Percentiles rank a stretch among this genome's conserved stretches.
These are phyloP conservation scores for Pristionchus arcanus DNA, from an alignment of 2,888 invertebrate genomes.

Conservation along the genomic window DNA sequence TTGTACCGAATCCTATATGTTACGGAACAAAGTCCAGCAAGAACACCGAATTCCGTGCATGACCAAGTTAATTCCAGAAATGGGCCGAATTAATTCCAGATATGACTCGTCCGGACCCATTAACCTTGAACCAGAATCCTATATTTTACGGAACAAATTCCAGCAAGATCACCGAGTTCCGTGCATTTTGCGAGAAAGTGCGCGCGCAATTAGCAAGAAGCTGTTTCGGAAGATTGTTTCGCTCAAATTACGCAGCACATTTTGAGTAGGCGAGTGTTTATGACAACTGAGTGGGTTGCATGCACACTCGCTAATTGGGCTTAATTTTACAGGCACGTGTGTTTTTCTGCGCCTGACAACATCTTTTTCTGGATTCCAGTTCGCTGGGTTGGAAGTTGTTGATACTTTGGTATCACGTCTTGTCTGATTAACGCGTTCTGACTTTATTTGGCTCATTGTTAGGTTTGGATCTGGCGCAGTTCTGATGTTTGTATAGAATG, in stretches of 20 bases:
- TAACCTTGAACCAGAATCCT: too few relatives aligned
- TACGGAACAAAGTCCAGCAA: too few relatives aligned
- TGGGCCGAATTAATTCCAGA: too few relatives aligned
- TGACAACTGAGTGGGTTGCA: slow-evolving; percentile 9
- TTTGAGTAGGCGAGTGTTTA: slow-evolving; percentile 16
- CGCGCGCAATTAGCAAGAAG: not conserved
- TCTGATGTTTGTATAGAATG: too few relatives aligned
- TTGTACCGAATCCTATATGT: too few relatives aligned
- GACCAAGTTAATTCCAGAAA: too few relatives aligned
- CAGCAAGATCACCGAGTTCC: too few relatives aligned
- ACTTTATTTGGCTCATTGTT: not conserved
- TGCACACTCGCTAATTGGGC: not conserved
- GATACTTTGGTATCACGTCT: not conserved
- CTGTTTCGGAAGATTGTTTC: not conserved
- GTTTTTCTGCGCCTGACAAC: not conserved
- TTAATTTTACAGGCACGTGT: not conserved
- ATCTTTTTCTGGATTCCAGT: not conserved
- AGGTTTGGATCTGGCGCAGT: too few relatives aligned
- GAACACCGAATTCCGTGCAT: too few relatives aligned
- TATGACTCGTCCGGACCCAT: too few relatives aligned
- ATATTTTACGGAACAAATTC: too few relatives aligned
- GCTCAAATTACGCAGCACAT: not conserved
- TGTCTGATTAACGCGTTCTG: not conserved
- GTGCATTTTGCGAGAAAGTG: not conserved
- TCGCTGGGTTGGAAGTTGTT: not conserved